Percentiles rank a stretch among this genome's conserved stretches.
phyloP scores from a whole-genome alignment of 1,140 invertebrate species.

The Varroa destructor region DNA sequence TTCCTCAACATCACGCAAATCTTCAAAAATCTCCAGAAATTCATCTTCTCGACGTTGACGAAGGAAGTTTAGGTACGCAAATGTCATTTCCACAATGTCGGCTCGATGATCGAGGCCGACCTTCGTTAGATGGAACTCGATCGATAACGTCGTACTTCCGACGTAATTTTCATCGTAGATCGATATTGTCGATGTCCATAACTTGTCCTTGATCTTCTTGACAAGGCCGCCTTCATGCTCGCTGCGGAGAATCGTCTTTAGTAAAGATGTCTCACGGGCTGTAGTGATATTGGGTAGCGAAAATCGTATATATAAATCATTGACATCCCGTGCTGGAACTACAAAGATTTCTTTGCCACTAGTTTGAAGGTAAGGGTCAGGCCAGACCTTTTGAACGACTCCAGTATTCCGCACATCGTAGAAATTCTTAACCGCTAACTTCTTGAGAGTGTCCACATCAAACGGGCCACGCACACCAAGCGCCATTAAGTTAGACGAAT shows the following conservation, averaged over 20 bases:
- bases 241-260: conserved; percentile 11
- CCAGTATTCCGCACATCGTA: conserved; percentile 11
- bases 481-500: conserved; percentile 15
- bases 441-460: conserved; percentile 7
- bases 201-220: conserved; percentile 9
- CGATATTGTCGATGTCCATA: conserved; percentile 15
- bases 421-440: conserved; percentile 12
- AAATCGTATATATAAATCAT: conserved; percentile 15
- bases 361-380: conserved; percentile 4
- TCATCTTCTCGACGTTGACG: not conserved
- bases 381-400: not conserved
- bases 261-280: conserved; percentile 1
- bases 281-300: conserved; percentile 18
- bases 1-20: conserved; percentile 14
- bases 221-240: conserved; percentile 16
- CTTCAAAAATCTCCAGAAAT: not conserved
- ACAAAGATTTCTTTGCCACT: conserved; percentile 22
- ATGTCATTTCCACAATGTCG: conserved; percentile 5
- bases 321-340: conserved; percentile 2
- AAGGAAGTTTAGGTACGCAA: conserved; percentile 14
- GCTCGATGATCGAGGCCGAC: conserved; percentile 1
- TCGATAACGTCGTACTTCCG: conserved; percentile 11
- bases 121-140: conserved; percentile 18
- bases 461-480: conserved; percentile 19
- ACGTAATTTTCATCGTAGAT: conserved; percentile 24